These are phyloP conservation scores for Larimichthys crocea DNA, from an alignment of 2,113 vertebrate genomes.

Conservation along the genomic window DNA sequence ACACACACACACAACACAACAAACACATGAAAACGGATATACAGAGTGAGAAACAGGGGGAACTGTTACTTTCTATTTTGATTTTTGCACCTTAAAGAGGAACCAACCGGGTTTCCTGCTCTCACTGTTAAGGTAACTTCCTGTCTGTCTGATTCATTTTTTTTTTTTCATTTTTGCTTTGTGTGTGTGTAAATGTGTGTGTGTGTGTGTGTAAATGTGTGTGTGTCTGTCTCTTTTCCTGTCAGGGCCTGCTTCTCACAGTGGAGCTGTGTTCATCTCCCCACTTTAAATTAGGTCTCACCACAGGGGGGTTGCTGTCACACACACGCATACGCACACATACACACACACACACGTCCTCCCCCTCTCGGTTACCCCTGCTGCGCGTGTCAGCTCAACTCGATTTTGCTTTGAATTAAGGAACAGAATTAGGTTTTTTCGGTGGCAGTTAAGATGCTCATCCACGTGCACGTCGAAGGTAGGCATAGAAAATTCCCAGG, in stretches of 20 bases:
- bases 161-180: conserved; percentile 55
- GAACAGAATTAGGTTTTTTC: conserved; percentile 66
- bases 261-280: conserved; percentile 75
- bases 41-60: conserved; percentile 15
- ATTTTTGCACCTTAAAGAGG: conserved; percentile 55
- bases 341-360: conserved; percentile 6
- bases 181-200: not conserved
- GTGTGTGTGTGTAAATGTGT: not conserved
- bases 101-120: conserved; percentile 42
- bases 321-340: conserved; percentile 32
- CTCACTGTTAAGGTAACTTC: conserved; percentile 47
- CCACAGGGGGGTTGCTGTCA: conserved; percentile 77
- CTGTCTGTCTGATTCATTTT: conserved; percentile 55
- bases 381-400: conserved; percentile 73
- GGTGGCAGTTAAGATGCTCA: conserved; percentile 60
- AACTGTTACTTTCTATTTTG: conserved; percentile 36
- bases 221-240: conserved; percentile 56
- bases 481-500: conserved; percentile 26
- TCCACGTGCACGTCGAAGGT: conserved; percentile 14
- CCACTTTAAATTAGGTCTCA: conserved; percentile 82
- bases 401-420: conserved; percentile 78
- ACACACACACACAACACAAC: conserved; percentile 2
- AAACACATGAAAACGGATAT: conserved; percentile 18
- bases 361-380: conserved; percentile 49
- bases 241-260: conserved; percentile 67